phyloP scores from a whole-genome alignment of 2,888 invertebrate genomes.

The Pristionchus mayeri region DNA sequence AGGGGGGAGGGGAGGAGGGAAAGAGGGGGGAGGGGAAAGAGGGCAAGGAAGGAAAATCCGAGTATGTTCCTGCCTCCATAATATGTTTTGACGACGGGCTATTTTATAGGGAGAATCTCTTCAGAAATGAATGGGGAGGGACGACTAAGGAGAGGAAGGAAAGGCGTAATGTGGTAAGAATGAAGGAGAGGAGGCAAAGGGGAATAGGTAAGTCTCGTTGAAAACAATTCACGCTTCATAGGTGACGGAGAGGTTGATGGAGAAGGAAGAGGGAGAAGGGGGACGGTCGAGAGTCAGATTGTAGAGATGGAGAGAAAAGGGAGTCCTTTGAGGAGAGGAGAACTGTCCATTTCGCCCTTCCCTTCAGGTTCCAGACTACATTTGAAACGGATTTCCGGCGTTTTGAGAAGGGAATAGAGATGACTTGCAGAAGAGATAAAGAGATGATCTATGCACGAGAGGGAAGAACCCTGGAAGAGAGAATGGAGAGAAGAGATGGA shows the following conservation, averaged over 20 bases:
- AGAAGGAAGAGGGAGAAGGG: constrained; percentile 3
- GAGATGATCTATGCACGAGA: constrained; percentile 10
- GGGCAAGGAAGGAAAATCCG: background rate
- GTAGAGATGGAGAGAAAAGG: background rate
- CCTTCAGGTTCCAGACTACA: background rate
- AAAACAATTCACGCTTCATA: constrained; percentile 37
- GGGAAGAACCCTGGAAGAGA: background rate
- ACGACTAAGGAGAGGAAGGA: constrained; percentile 14
- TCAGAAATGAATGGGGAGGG: background rate
- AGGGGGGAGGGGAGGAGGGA: background rate
- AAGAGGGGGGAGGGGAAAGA: constrained; percentile 7
- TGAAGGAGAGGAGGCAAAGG: background rate
- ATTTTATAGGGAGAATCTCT: constrained; percentile 4
- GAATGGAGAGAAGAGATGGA: background rate
- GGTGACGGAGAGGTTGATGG: background rate
- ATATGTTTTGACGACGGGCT: constrained; percentile 3
- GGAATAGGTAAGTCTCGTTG: background rate
- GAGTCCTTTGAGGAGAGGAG: no score
- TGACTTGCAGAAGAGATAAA: constrained; percentile 4
- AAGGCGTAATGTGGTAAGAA: no score
- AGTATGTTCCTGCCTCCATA: background rate
- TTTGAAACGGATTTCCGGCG: constrained; percentile 17
- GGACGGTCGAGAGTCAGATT: background rate
- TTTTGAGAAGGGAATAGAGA: background rate
- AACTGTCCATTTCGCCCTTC: no score